Evolutionary conservation across 2,888 invertebrate genomes (phyloP), one percentile per base, ranked within the genome.

Genomic region (Diplazon laetatorius): DNA sequence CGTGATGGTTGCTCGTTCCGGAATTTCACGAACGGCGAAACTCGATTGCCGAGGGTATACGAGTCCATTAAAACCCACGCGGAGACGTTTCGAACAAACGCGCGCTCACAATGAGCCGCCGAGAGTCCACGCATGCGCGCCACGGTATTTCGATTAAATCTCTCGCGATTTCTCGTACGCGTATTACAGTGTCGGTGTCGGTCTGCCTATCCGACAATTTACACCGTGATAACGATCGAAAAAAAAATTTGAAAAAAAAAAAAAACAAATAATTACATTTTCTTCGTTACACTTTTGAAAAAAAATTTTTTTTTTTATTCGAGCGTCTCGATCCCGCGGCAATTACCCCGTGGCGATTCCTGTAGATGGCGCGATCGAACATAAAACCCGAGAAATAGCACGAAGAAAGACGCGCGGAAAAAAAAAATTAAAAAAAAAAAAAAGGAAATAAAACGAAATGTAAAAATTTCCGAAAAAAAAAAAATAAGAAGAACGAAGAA

Each of bases 191-290:
- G 42, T 68, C 22, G 52, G 66, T 65, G 6, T 9, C 10, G 39
- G 35, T 39, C 20, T 46, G 50, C 48, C 35, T 72, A 62, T 68
- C 39, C 48, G 55, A 76, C 72, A 79, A 79, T 76, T 76, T 76
- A 76, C 79, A 76, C 76, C 79, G 79, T 79, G 79, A 79, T 72
- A 76, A 79, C 79, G 76, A 79, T n/a, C n/a, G n/a, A n/a, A n/a
- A n/a, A n/a, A n/a, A n/a, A n/a, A n/a, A n/a, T n/a, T n/a, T n/a
- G n/a, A n/a, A n/a, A n/a, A n/a, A n/a, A n/a, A n/a, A n/a, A n/a
- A n/a, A n/a, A n/a, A n/a, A n/a, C 70, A 70, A 72, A 73, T 72
- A 66, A 75, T 66, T 30, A 55, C 30, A 55, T 75, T 75, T 68
- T 78, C 70, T 55, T 74, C 69, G 9, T 59, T 57, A 55, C 59